Base-by-base conservation (phyloP, 2,888 invertebrate genomes). In the Leucophenga maculata region DNA sequence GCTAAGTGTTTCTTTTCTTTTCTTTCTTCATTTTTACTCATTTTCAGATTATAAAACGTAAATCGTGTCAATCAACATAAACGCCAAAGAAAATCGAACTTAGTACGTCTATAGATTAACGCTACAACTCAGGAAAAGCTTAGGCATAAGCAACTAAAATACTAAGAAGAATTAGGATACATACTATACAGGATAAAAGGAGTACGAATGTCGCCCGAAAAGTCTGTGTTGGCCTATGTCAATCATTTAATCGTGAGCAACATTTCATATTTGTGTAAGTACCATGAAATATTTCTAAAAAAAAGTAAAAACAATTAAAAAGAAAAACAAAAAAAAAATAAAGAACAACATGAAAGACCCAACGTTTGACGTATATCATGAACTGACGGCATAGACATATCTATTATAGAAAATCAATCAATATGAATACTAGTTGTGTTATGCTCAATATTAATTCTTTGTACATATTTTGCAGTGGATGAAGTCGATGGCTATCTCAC, bases 401-500 rank as follows among this genome's bases (percentile, higher is more conserved):
- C 50, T 50, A 16, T 1, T 6, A 60, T 39, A 50, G 31, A 65
- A 26, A 65, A 18, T 50, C 31, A 31, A 65, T 52, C 31, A 50
- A 65, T 52, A 50, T 65, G 3, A 16, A 26, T 26, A 26, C 26
- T 26, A 26, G 26, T 52, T 52, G 16, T 66, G 16, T 3, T 60
- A 32, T n/a, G n/a, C n/a, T n/a, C 4, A 32, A 69, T 52, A 50
- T 31, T 18, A 1, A 68, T 72, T 32, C 22, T 46, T n/a, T 68
- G 11, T 32, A 26, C 32, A n/a, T n/a, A n/a, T 6, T 67, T 89
- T 87, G 39, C 89, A 93, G 93, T 93, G 90, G 93, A 93, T 86
- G 94, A 94, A 88, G 92, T 95, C 89, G 94, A 95, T 89, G 94
- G 95, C 86, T 95, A 95, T 89, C 89, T 95, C 85, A 93, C 93